Conservation (phyloP, 2,797 vertebrate genomes). For the Carapus acus region DNA sequence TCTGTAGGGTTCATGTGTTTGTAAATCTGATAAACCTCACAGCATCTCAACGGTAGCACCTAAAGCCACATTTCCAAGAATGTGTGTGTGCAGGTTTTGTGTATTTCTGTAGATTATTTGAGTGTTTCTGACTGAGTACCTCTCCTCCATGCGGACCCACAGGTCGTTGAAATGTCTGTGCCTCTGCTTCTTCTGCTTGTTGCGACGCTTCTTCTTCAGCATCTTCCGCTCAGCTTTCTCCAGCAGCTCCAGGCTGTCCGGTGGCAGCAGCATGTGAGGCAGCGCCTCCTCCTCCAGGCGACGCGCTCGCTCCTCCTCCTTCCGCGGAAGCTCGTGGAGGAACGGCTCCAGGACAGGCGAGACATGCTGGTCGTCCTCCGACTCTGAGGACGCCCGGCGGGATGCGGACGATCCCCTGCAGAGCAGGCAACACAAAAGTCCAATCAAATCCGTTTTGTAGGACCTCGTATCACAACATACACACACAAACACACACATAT, state of each 20-base stretch:
- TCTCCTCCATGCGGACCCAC: conserved; percentile 84
- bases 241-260: conserved; percentile 66
- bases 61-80: too few relatives aligned
- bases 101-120: too few relatives aligned
- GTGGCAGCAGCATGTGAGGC: conserved; percentile 63
- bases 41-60: too few relatives aligned
- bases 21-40: too few relatives aligned
- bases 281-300: conserved; percentile 60
- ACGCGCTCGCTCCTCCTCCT: conserved; percentile 51
- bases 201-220: conserved; percentile 72
- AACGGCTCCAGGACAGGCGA: conserved; percentile 62
- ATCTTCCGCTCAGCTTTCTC: conserved; percentile 74
- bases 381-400: conserved; percentile 30
- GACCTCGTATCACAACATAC: too few relatives aligned
- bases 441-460: too few relatives aligned
- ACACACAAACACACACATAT: too few relatives aligned
- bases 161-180: conserved; percentile 83
- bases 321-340: conserved; percentile 65
- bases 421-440: conserved; percentile 5
- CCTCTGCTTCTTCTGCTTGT: conserved; percentile 74
- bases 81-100: too few relatives aligned
- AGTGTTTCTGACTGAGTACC: conserved; percentile 60
- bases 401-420: conserved; percentile 49
- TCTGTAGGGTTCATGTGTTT: too few relatives aligned
- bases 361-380: conserved; percentile 51